phyloP scores from a whole-genome alignment of 2,888 invertebrate species.

The Gryllus longicercus region DNA sequence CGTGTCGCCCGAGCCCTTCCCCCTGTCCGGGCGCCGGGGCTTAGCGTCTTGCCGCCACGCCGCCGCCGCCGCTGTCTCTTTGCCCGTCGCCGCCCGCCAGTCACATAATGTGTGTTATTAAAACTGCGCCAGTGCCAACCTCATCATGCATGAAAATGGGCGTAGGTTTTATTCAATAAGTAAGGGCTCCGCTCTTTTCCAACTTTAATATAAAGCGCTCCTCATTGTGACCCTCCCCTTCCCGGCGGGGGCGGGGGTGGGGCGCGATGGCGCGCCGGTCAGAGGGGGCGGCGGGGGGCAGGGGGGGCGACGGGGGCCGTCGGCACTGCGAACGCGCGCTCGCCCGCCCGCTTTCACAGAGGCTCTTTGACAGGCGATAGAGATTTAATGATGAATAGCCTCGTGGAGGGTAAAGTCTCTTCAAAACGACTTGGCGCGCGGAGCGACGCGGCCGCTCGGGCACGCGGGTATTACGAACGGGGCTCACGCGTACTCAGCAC shows the following conservation, averaged over 20 bases:
- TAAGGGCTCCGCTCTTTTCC: constrained; percentile 31
- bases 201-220: constrained; percentile 35
- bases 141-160: constrained; percentile 33
- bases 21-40: background rate
- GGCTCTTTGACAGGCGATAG: constrained; percentile 17
- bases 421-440: constrained; percentile 11
- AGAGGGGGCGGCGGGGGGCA: background rate
- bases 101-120: constrained; percentile 17
- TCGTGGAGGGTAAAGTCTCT: background rate
- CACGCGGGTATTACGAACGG: background rate
- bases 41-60: background rate
- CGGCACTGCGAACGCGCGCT: background rate
- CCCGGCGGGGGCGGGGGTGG: background rate
- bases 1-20: background rate
- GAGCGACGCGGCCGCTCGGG: background rate
- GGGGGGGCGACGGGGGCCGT: background rate
- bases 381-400: constrained; percentile 17
- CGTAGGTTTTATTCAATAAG: constrained; percentile 33
- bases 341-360: constrained; percentile 3
- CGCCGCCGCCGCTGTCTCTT: constrained; percentile 9
- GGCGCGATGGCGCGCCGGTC: background rate
- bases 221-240: constrained; percentile 21
- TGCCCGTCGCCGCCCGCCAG: background rate
- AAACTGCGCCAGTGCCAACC: constrained; percentile 17
- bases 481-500: background rate